Base-by-base conservation (phyloP, 2,113 vertebrate species). In the Phoenicopterus ruber region DNA sequence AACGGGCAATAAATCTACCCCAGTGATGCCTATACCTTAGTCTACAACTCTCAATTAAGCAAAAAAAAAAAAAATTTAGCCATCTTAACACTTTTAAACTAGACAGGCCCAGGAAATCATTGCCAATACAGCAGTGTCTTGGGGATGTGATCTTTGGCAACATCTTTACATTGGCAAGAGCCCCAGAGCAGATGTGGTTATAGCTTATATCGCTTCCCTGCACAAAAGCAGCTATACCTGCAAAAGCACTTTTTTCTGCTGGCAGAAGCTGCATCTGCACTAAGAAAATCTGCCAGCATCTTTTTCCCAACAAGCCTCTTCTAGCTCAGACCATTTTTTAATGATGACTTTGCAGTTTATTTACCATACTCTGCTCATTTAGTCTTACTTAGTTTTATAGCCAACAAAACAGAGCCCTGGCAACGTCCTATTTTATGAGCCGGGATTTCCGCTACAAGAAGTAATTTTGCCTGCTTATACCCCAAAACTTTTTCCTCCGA, bases 321-420 rank as follows among this genome's bases (percentile, higher is more conserved):
- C 88, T 90, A 90, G 96, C 67, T 90, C 38, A 3, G 82, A 65
- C 82, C 59, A 62, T 80, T 83, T 90, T 91, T 96, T 93, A 93
- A 70, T 86, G 90, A 96, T 96, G 96, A 97, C 93, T 93, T 77
- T 6, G 94, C 96, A 97, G 62, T 91, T 97, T 88, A 90, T 82
- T 95, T 85, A 77, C 84, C 93, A 94, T 13, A 50, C 63, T 82
- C 78, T 28, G 29, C 81, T 94, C 74, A n/a, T 71, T 96, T 94
- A 69, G 54, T 46, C 84, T 73, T 54, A 22, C 57, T 92, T 59
- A 62, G 71, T 73, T 88, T 92, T n/a, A 90, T 3, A 81, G 88
- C 79, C 94, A 93, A 61, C 61, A 83, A 62, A 93, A 62, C 31
- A 50, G 38, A 81, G 42, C 54, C 62, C 66, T 18, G 26, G 76